Base-by-base conservation (phyloP, 35 echinoderm and acorn worm species). In the Apostichopus japonicus region DNA sequence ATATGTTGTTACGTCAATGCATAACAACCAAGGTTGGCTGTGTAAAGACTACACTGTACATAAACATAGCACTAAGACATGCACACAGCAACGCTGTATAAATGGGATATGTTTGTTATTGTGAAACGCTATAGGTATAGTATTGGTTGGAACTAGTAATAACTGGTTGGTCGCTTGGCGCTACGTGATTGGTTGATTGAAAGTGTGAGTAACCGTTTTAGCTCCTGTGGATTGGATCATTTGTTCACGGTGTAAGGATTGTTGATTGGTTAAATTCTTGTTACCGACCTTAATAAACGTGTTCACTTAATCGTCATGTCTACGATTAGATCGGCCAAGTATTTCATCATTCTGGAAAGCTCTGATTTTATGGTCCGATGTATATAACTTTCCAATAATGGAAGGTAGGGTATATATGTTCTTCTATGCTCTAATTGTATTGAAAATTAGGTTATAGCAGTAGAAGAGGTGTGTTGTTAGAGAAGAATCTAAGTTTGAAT, bases 251-350 rank as follows among this genome's bases (percentile, higher is more conserved):
- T 75, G 71, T 15, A 75, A 19, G 17, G 71, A 75, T 75, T 15
- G 71, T 75, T 75, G 71, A 75, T 75, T 75, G 71, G 71, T 75
- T 75, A 2, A 23, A n/a, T 11, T 7, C 16, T 23, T 75, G 71
- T 75, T 75, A 75, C 21, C 71, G 22, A 75, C 71, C 71, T 75
- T 75, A 75, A n/a, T 75, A 75, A 75, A 75, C 71, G 71, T 75
- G 15, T 75, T 5, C n/a, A 75, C 7, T 75, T 7, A 7, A 75
- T n/a, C 71, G 22, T 75, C 71, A 75, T 75, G 71, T 75, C 71
- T 19, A 23, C 14, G 17, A 19, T 75, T 75, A 75, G 71, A 24
- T 21, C 71, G 6, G 71, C 17, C 71, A 22, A 4, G 22, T 19
- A 75, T 75, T 75, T 7, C 71, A 75, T 75, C 71, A 75, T 75